Base-by-base conservation (phyloP, 1,140 invertebrate genomes). In the Ostrea denselamellosa region DNA sequence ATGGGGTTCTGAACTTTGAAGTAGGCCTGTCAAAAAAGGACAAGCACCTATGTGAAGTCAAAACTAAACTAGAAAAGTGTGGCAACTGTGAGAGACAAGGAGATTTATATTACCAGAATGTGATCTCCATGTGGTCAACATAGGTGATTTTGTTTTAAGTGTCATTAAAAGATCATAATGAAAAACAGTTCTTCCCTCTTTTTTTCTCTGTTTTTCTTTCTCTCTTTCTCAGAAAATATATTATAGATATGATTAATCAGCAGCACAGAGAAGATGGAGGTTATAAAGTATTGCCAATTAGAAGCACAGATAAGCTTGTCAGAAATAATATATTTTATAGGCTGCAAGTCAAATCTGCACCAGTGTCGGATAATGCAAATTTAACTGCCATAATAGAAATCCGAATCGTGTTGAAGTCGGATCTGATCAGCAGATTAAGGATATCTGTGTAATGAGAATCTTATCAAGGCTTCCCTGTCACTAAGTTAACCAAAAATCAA, bases 201-300 rank as follows among this genome's bases (percentile, higher is more conserved):
- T 19, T 4, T 19, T 14, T 58, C 10, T 14, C 19, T 3, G 3
- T 19, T 10, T 17, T 10, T 58, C 10, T 19, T 14, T 19, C 8
- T 19, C 56, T 62, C 56, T 62, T 19, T 62, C 56, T 19, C 56
- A 62, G 56, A 17, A 62, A 19, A 62, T 62, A n/a, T 5, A 62
- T 19, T 62, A 2, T 62, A 62, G 17, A 62, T 62, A 19, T 62
- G 34, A 62, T 62, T 62, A n/a, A 62, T 62, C 56, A 19, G 28
- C 22, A 28, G 22, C 25, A 28, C 25, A 77, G 68, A 25, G 22
- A 10, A 28, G 22, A 77, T 28, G 14, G 22, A 34, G 17, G 5
- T 77, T 62, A 19, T 77, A 77, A 28, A 34, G 68, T 12, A 28
- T 28, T 77, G 68, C 68, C 68, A 77, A 77, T 77, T 77, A 77